phyloP scores from a whole-genome alignment of 2,888 invertebrate species.

The Euphydryas editha region DNA sequence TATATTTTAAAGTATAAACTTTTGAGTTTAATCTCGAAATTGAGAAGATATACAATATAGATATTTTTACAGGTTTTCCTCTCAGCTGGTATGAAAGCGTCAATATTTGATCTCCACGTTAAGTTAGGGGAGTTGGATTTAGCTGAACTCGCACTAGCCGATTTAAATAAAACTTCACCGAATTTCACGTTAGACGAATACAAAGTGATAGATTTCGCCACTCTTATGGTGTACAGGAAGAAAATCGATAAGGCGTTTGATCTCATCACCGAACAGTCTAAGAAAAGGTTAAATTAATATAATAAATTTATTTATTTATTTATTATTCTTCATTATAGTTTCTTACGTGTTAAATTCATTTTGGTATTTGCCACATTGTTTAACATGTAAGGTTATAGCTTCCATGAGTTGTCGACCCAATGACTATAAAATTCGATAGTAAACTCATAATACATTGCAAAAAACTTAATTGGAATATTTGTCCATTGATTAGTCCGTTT shows the following conservation, averaged over 20 bases:
- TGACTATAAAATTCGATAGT: too few relatives aligned
- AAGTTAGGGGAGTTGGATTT: constrained; percentile 80
- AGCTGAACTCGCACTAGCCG: constrained; percentile 78
- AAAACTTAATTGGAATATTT: too few relatives aligned
- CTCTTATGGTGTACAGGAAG: constrained; percentile 80
- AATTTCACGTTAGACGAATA: constrained; percentile 85
- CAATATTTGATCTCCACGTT: constrained; percentile 85
- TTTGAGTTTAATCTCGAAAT: too few relatives aligned
- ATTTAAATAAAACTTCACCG: constrained; percentile 78
- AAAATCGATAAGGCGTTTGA: constrained; percentile 70
- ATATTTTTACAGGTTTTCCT: constrained; percentile 68
- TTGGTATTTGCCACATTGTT: background rate
- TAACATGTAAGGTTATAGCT: background rate
- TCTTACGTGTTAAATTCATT: too few relatives aligned
- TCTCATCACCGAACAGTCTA: constrained; percentile 79
- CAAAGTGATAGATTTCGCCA: constrained; percentile 86
- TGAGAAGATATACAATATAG: background rate
- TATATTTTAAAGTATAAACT: too few relatives aligned
- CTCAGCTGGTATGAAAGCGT: constrained; percentile 87
- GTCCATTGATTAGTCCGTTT: too few relatives aligned
- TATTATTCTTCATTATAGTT: background rate
- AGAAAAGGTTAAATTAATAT: constrained; percentile 65
- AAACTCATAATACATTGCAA: too few relatives aligned
- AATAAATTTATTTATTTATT: too few relatives aligned
- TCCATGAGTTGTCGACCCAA: background rate